Conservation (phyloP, 2,888 invertebrate species). For the Sarcophaga carnaria region DNA sequence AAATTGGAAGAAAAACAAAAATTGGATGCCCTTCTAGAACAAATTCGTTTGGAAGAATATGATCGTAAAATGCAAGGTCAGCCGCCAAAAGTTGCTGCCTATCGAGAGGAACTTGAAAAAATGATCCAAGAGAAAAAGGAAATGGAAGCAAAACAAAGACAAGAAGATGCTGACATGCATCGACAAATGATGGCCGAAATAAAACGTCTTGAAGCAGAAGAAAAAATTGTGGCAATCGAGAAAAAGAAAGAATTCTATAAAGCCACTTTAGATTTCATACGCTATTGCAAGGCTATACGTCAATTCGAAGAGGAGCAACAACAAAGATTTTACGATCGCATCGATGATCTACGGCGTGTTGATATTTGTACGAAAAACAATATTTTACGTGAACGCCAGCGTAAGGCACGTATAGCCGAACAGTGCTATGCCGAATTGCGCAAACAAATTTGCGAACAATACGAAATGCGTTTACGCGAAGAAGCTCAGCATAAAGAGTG, state of each 20-base stretch:
- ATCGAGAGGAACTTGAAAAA: slow-evolving; percentile 74
- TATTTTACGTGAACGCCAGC: slow-evolving; percentile 67
- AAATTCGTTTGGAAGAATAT: slow-evolving; percentile 73
- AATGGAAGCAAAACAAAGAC: slow-evolving; percentile 60
- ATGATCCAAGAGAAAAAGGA: slow-evolving; percentile 71
- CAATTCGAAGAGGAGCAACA: slow-evolving; percentile 73
- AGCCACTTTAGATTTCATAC: slow-evolving; percentile 75
- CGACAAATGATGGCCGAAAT: slow-evolving; percentile 73
- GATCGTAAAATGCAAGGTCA: slow-evolving; percentile 64
- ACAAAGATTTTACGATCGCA: slow-evolving; percentile 73
- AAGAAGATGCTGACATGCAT: slow-evolving; percentile 73
- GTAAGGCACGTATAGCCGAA: slow-evolving; percentile 74
- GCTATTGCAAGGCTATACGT: slow-evolving; percentile 75
- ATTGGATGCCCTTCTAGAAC: slow-evolving; percentile 71
- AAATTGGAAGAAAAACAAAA: slow-evolving; percentile 70
- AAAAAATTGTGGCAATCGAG: slow-evolving; percentile 62
- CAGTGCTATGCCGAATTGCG: slow-evolving; percentile 73
- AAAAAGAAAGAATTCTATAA: slow-evolving; percentile 72
- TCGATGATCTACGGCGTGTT: slow-evolving; percentile 74
- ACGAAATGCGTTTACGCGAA: slow-evolving; percentile 73
- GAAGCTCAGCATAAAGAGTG: slow-evolving; percentile 75
- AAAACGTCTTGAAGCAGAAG: slow-evolving; percentile 73
- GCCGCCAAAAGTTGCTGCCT: slow-evolving; percentile 56
- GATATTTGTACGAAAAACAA: slow-evolving; percentile 75
- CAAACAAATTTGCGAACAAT: slow-evolving; percentile 77